Conservation (phyloP, 1,140 invertebrate species). For the Brachionus asplanchnoidis region DNA sequence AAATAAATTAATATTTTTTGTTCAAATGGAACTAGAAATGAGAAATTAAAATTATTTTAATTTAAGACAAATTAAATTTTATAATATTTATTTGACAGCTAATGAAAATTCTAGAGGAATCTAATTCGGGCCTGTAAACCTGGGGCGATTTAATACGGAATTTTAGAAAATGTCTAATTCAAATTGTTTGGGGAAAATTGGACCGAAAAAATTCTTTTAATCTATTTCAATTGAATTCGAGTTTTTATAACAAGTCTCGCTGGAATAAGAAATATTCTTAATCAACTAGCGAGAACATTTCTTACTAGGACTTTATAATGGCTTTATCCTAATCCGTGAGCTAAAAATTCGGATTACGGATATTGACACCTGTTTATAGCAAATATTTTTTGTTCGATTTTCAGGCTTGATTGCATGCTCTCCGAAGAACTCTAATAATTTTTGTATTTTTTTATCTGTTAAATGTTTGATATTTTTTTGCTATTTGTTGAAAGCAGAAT, state of each 20-base stretch:
- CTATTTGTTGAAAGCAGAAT: neutral
- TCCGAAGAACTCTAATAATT: neutral
- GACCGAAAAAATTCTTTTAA: neutral
- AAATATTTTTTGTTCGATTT: neutral
- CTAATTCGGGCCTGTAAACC: neutral
- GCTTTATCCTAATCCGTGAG: neutral
- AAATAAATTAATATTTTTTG: slow-evolving; percentile 22
- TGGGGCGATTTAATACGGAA: neutral
- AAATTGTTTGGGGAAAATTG: neutral
- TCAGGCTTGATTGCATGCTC: neutral
- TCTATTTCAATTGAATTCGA: neutral
- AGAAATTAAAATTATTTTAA: neutral
- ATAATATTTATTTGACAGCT: neutral
- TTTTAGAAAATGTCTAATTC: neutral
- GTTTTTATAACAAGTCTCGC: slow-evolving; percentile 13
- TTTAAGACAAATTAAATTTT: neutral
- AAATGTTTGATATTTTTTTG: neutral
- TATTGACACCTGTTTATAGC: slow-evolving; percentile 28
- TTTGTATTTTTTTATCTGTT: neutral
- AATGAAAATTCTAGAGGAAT: neutral
- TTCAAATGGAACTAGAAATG: neutral
- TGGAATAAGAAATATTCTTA: neutral
- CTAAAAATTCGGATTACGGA: slow-evolving; percentile 9
- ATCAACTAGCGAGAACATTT: neutral
- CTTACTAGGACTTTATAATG: slow-evolving; percentile 15